Conservation (phyloP, 1,140 invertebrate species). For the Bombus impatiens region DNA sequence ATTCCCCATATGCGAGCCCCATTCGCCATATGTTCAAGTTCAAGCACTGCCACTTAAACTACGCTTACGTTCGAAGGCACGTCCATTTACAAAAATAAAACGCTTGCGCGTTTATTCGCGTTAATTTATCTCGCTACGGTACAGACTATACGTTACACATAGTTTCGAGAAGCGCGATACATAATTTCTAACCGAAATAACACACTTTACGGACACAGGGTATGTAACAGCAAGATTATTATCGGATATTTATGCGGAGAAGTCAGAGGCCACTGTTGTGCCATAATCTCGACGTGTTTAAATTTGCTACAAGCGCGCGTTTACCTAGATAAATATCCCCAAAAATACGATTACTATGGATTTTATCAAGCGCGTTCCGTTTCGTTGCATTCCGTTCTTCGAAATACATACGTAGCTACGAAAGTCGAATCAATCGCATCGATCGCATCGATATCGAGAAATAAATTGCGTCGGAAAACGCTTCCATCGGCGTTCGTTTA, state of each 20-base stretch:
- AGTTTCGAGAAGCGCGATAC: background rate
- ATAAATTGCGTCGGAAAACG: background rate
- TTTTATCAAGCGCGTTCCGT: background rate
- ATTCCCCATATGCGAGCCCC: background rate
- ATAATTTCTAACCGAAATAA: background rate
- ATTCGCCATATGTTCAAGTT: constrained; percentile 7
- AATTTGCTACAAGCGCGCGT: constrained; percentile 6
- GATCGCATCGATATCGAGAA: background rate
- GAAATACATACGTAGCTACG: background rate
- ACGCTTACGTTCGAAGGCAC: background rate
- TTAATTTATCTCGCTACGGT: background rate
- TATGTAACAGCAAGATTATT: background rate
- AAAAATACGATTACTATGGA: constrained; percentile 20
- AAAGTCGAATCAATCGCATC: background rate
- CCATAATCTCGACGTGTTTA: constrained; percentile 21
- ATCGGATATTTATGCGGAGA: constrained; percentile 14
- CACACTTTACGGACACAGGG: background rate
- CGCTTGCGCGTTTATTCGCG: background rate
- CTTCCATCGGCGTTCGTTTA: background rate
- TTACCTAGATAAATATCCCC: constrained; percentile 2
- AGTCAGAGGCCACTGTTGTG: background rate
- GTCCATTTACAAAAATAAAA: background rate
- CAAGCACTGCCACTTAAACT: background rate
- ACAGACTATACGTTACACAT: no score
- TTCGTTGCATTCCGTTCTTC: background rate